Percentiles rank a stretch among this genome's conserved stretches.
phyloP scores from a whole-genome alignment of 1,140 invertebrate genomes.

The Steinernema feltiae region DNA sequence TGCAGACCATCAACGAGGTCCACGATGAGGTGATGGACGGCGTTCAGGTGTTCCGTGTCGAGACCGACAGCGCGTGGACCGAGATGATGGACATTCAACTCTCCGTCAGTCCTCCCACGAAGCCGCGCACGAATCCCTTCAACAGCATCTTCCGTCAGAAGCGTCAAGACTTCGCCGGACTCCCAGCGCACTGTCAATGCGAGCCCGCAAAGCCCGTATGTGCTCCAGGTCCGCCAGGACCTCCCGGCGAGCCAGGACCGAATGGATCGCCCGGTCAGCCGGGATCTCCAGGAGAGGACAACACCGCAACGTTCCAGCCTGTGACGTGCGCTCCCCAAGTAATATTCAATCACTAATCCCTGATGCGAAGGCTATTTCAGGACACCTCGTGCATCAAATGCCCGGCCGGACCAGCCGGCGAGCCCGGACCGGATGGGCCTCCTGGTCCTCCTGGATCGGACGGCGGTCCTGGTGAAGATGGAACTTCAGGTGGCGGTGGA shows the following conservation, averaged over 20 bases:
- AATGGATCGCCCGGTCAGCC: constrained; percentile 26
- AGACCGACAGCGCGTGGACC: neutral
- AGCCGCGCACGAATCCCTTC: neutral
- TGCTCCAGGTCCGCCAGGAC: constrained; percentile 15
- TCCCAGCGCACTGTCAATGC: neutral
- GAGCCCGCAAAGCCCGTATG: constrained; percentile 64
- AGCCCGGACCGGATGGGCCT: constrained; percentile 30
- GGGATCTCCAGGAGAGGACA: constrained; percentile 17
- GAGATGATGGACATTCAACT: neutral
- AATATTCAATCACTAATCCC: neutral
- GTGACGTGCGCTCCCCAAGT: neutral
- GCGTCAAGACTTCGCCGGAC: neutral
- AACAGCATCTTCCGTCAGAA: neutral
- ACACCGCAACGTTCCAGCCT: neutral
- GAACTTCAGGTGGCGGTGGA: constrained; percentile 5
- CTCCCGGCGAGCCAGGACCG: constrained; percentile 24
- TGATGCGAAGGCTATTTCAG: neutral
- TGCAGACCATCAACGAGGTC: neutral
- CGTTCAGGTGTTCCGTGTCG: neutral
- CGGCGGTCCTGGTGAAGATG: constrained; percentile 17
- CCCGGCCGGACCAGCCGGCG: constrained; percentile 30
- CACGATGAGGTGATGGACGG: neutral
- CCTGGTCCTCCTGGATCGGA: constrained; percentile 34
- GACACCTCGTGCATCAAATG: constrained; percentile 25
- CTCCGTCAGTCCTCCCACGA: neutral